These are phyloP conservation scores for Spinus olivaceus DNA, from an alignment of 2,797 vertebrate species.

Conservation along the genomic window DNA sequence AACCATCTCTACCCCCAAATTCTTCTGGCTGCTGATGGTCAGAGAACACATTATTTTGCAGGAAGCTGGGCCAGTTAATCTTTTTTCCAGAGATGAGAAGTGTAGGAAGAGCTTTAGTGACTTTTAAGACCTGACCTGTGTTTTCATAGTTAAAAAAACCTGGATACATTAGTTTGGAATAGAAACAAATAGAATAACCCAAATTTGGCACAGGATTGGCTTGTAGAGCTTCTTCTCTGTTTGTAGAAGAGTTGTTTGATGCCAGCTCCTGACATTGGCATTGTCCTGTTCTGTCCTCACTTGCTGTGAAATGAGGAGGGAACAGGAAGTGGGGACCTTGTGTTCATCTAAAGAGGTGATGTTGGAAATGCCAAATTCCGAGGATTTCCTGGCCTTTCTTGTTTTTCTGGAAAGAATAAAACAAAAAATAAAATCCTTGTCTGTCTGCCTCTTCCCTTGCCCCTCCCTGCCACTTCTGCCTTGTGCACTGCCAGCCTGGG, in stretches of 20 bases:
- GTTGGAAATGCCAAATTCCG: neutral
- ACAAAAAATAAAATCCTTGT: neutral
- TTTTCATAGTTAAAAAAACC: neutral
- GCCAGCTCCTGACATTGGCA: rapidly evolving
- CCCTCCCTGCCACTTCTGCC: neutral
- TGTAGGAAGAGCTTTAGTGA: neutral
- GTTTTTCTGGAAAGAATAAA: slow-evolving; percentile 10
- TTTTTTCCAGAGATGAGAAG: neutral
- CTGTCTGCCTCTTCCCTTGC: slow-evolving; percentile 3
- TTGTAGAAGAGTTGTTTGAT: neutral
- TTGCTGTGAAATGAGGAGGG: neutral
- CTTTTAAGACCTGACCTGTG: neutral
- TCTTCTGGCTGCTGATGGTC: neutral
- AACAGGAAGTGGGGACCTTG: neutral
- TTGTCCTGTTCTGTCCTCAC: neutral
- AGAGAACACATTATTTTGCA: neutral
- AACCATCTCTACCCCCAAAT: neutral
- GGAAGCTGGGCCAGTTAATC: neutral
- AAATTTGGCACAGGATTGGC: neutral
- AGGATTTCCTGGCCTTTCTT: slow-evolving; percentile 57
- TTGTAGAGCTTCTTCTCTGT: neutral
- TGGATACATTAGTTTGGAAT: too few relatives aligned
- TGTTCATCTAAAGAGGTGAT: neutral
- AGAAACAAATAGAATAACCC: neutral
- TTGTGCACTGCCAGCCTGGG: rapidly evolving